Evolutionary conservation across 2,113 vertebrate genomes (phyloP).

Genomic region (Benitochromis conjunctus): DNA sequence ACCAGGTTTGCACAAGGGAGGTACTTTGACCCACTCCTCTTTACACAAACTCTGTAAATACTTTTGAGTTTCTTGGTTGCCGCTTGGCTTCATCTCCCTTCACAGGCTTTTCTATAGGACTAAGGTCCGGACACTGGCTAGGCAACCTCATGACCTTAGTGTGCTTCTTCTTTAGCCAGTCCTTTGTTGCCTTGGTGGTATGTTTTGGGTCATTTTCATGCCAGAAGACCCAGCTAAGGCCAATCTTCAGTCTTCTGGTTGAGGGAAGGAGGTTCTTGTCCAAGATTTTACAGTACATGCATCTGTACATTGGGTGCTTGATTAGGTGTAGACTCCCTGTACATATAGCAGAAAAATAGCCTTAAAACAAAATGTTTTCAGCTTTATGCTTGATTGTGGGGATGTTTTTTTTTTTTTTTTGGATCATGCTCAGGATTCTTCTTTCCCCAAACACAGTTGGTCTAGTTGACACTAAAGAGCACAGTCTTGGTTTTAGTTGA

Average conservation of each 20-base stretch:
- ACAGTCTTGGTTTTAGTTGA: background rate
- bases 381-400: background rate
- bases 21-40: background rate
- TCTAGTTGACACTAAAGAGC: background rate
- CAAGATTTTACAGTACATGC: background rate
- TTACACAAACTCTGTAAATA: background rate
- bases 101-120: background rate
- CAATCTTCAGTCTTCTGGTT: background rate
- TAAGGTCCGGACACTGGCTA: background rate
- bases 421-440: background rate
- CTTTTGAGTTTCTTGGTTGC: background rate
- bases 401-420: background rate
- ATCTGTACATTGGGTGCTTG: background rate
- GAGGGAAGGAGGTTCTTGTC: background rate
- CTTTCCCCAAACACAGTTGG: background rate
- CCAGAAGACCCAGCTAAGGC: background rate
- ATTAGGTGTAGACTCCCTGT: fast-evolving
- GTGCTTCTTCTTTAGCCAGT: too few relatives aligned
- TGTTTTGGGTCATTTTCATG: background rate
- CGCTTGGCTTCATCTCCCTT: background rate
- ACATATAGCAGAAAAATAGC: background rate
- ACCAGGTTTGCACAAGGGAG: background rate
- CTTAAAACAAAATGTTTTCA: background rate
- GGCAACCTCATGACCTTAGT: background rate
- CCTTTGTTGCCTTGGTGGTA: background rate